Evolutionary conservation across 2,888 invertebrate genomes (phyloP).

Genomic region (Yponomeuta malinellus): DNA sequence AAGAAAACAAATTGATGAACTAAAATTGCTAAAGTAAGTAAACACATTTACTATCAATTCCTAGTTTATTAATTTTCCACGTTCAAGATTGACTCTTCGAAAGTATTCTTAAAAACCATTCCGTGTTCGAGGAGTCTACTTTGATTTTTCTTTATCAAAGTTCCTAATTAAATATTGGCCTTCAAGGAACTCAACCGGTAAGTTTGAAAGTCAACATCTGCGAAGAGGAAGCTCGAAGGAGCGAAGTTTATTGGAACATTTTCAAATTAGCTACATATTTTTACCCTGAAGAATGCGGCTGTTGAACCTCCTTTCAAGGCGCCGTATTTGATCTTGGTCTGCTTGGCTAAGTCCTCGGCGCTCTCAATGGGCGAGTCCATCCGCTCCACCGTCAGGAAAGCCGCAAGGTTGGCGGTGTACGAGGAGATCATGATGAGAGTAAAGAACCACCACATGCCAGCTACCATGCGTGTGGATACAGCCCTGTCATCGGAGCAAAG

Average conservation of each 20-base stretch:
- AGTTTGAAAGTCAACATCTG: slow-evolving; percentile 1
- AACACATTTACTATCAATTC: too few relatives aligned
- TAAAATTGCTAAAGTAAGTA: too few relatives aligned
- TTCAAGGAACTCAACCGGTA: background rate
- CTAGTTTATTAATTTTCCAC: too few relatives aligned
- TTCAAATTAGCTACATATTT: slow-evolving; percentile 21
- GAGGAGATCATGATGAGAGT: slow-evolving; percentile 97
- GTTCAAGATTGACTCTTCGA: too few relatives aligned
- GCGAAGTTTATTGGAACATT: background rate
- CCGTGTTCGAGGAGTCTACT: background rate
- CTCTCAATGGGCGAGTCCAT: slow-evolving; percentile 97
- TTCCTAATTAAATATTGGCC: background rate
- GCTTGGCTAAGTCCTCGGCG: slow-evolving; percentile 96
- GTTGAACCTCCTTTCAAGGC: slow-evolving; percentile 95
- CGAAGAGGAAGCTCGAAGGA: background rate
- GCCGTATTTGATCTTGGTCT: slow-evolving; percentile 98
- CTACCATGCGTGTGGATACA: slow-evolving; percentile 91
- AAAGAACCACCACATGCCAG: slow-evolving; percentile 97
- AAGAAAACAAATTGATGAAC: too few relatives aligned
- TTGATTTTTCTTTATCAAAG: background rate
- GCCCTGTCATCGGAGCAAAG: slow-evolving; percentile 72
- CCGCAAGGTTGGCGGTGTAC: slow-evolving; percentile 96
- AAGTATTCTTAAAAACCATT: too few relatives aligned
- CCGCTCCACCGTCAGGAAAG: slow-evolving; percentile 93
- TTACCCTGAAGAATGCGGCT: slow-evolving; percentile 94